phyloP scores from a whole-genome alignment of 2,113 vertebrate genomes.

The Aldabrachelys gigantea region DNA sequence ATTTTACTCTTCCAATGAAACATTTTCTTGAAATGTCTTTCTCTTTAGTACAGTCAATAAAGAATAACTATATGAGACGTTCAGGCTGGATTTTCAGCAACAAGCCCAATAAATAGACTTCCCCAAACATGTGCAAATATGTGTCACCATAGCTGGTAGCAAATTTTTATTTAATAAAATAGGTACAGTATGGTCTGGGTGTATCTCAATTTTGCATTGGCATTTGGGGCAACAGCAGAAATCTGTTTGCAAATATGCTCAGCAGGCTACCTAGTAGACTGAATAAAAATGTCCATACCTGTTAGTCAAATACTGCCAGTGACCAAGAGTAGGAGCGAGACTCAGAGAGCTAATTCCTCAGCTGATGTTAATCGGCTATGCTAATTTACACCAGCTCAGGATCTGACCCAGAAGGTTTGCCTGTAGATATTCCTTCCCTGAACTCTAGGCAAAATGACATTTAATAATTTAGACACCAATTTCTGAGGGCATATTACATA shows the following conservation, averaged over 20 bases:
- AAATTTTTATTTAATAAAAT: not conserved
- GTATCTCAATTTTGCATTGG: not conserved
- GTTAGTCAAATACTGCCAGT: not conserved
- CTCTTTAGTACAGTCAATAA: conserved; percentile 24
- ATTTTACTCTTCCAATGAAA: conserved; percentile 63
- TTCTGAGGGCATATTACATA: not conserved
- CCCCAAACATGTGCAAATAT: not conserved
- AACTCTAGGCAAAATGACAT: not conserved
- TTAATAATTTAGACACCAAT: not conserved
- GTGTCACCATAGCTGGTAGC: not conserved
- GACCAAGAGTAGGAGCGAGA: not conserved
- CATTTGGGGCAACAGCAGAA: not conserved
- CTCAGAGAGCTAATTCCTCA: not conserved
- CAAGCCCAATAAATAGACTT: not conserved
- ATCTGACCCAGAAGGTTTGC: not conserved
- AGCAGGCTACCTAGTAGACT: not conserved
- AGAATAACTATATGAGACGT: conserved; percentile 12
- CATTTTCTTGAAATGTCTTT: conserved; percentile 31
- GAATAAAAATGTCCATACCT: not conserved
- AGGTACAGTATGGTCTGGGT: not conserved
- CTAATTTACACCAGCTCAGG: not conserved
- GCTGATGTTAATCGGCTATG: not conserved
- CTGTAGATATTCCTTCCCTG: not conserved
- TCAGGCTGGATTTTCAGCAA: conserved; percentile 17
- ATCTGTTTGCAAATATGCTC: not conserved